These are phyloP conservation scores for Pachydiplax longipennis DNA, from an alignment of 2,888 invertebrate species.

Conservation along the genomic window DNA sequence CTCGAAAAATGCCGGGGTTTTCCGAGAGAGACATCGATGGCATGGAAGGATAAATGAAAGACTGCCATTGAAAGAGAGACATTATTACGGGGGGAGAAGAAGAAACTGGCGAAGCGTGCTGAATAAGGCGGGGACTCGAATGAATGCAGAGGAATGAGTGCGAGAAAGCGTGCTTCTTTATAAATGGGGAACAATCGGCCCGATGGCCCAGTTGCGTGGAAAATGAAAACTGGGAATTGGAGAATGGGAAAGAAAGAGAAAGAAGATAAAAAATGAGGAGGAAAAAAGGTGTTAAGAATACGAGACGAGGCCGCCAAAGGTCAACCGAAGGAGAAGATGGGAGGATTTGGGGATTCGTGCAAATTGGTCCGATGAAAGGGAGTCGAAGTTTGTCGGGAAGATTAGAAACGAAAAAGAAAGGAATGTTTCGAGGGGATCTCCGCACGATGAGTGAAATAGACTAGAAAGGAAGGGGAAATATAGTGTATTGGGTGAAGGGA, in stretches of 20 bases:
- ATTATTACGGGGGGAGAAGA: no score
- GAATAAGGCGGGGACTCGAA: no score
- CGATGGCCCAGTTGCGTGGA: background rate
- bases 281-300: background rate
- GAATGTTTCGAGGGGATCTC: background rate
- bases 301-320: background rate
- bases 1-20: no score
- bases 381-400: background rate
- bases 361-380: background rate
- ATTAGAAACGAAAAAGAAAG: background rate
- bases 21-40: background rate
- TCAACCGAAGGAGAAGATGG: background rate
- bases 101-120: no score
- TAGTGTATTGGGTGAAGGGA: no score
- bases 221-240: background rate
- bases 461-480: background rate
- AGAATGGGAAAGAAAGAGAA: background rate
- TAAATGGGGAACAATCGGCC: background rate
- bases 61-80: background rate
- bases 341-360: background rate
- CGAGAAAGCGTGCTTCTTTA: background rate
- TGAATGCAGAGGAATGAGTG: background rate
- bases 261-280: background rate
- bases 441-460: background rate
- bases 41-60: background rate